phyloP scores from a whole-genome alignment of 2,888 invertebrate genomes.

The Flabesymbios commensalis region DNA sequence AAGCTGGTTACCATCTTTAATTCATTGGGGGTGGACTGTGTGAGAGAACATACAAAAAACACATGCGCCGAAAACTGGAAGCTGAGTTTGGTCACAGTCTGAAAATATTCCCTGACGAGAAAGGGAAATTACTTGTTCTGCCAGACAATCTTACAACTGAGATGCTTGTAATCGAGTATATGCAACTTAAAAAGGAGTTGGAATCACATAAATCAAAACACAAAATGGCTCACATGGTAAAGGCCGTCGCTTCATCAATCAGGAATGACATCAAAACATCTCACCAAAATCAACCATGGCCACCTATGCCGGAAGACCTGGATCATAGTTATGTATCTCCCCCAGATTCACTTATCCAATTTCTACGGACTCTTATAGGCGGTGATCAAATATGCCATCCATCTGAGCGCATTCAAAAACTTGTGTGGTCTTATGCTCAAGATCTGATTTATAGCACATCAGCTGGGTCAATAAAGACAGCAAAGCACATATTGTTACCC shows the following conservation, averaged over 20 bases:
- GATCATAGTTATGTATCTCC: not conserved
- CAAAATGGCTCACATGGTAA: no score
- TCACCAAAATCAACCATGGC: not conserved
- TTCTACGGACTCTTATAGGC: not conserved
- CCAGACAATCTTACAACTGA: constrained; percentile 1
- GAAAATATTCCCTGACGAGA: not conserved
- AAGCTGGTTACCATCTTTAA: not conserved
- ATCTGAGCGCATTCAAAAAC: not conserved
- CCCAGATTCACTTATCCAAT: not conserved
- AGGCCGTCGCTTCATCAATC: no score
- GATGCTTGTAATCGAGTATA: not conserved
- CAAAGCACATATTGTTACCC: constrained; percentile 6
- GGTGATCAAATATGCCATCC: not conserved
- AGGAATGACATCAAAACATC: no score
- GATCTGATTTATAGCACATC: constrained; percentile 3
- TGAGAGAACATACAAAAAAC: constrained; percentile 13
- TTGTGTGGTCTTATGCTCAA: constrained; percentile 1
- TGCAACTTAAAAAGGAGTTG: not conserved
- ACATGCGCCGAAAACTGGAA: constrained; percentile 14
- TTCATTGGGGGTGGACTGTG: not conserved
- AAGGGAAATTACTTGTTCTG: constrained; percentile 1
- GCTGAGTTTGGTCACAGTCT: not conserved
- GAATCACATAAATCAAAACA: no score
- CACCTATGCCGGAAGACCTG: not conserved
- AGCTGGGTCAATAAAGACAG: not conserved